These are phyloP conservation scores for Muscina levida DNA, from an alignment of 2,888 invertebrate species.

Conservation along the genomic window DNA sequence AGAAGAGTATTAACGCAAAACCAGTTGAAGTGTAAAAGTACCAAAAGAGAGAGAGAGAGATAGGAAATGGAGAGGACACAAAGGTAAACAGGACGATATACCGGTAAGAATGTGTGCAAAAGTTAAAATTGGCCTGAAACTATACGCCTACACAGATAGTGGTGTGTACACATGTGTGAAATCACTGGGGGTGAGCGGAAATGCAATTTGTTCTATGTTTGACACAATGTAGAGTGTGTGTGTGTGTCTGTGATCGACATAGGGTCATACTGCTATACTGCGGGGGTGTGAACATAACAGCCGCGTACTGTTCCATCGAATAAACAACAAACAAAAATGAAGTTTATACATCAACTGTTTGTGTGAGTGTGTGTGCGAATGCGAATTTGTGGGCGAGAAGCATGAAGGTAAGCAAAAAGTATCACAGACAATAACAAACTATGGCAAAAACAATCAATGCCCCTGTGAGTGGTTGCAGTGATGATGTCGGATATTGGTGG, in stretches of 20 bases:
- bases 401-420: conserved; percentile 1
- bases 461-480: background rate
- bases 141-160: background rate
- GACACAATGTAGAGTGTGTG: background rate
- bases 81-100: background rate
- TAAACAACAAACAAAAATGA: conserved; percentile 3
- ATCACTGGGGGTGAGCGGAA: background rate
- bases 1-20: background rate
- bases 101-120: conserved; percentile 1
- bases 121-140: background rate
- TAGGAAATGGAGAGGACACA: background rate
- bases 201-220: background rate
- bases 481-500: background rate
- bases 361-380: conserved; percentile 9
- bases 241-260: background rate
- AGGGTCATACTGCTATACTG: background rate
- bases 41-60: conserved; percentile 1
- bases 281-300: conserved; percentile 1
- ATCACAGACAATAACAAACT: conserved; percentile 39
- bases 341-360: conserved; percentile 10
- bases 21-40: too few species aligned
- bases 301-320: background rate
- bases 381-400: conserved; percentile 23
- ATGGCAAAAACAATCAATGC: conserved; percentile 19
- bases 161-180: background rate